phyloP scores from a whole-genome alignment of 2,113 vertebrate species.

The Gymnobelideus leadbeateri region DNA sequence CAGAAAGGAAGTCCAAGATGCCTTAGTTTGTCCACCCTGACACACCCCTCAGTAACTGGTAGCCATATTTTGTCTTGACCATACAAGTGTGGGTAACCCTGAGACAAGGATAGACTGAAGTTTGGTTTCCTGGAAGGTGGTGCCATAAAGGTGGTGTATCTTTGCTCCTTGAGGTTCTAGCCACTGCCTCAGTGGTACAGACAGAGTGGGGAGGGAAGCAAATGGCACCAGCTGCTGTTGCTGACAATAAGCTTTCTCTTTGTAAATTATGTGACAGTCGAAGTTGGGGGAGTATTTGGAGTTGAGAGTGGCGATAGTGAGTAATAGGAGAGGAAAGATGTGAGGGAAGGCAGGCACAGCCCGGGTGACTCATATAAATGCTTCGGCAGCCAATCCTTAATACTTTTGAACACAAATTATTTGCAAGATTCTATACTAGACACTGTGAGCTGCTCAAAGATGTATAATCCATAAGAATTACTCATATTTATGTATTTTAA shows the following conservation, averaged over 20 bases:
- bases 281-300: not conserved
- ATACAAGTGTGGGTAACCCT: not conserved
- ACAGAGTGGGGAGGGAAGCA: not conserved
- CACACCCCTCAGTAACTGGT: not conserved
- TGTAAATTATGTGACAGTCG: not conserved
- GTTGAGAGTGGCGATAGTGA: not conserved
- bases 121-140: not conserved
- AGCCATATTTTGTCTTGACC: not conserved
- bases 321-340: not conserved
- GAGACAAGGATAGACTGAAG: not conserved
- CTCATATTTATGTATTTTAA: not conserved
- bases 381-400: not conserved
- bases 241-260: not conserved
- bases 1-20: constrained; percentile 26
- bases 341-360: not conserved
- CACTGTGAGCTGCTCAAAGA: not conserved
- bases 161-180: not conserved
- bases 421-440: not conserved
- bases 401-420: not conserved
- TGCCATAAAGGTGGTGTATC: not conserved
- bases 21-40: not conserved
- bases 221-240: not conserved
- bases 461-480: not conserved
- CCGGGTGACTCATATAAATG: not conserved
- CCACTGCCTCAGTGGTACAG: not conserved